Evolutionary conservation across 2,113 vertebrate species (phyloP), one percentile per base, ranked within the genome.

Genomic region (Tetrax tetrax): DNA sequence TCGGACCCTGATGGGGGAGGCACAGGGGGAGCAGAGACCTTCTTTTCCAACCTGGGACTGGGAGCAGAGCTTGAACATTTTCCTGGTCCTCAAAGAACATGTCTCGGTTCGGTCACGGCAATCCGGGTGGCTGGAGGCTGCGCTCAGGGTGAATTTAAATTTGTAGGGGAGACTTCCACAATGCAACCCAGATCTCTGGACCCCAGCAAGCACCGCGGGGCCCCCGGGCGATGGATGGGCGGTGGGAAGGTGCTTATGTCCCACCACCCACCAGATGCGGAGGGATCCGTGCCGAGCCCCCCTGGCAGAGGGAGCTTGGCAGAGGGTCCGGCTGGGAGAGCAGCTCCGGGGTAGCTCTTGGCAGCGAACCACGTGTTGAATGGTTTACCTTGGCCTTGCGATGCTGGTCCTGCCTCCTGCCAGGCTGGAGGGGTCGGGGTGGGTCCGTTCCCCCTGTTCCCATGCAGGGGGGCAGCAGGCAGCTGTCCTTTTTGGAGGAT

Each of bases 261-360:
- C 45, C 53, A 17, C n/a, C 4, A 1, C 31, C 1, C 3, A 75
- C 27, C 66, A 41, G 63, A 16, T 1, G 2, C 1, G 3, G 29
- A 38, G n/a, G 53, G 41, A 47, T 31, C 12, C 0, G 2, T 9
- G 47, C 59, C 0, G 9, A 69, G 38, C n/a, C 14, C 43, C 57
- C 33, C 29, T 9, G 19, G 53, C 66, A 41, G 38, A 74, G 19
- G 28, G 48, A 83, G 33, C 33, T 48, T 6, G 1, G 21, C 81
- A 37, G 48, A 10, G 33, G 19, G 47, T 84, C 74, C 89, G 80
- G 66, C 60, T 0, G 6, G 51, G 68, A 83, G 47, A 72, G 66
- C 16, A 1, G 35, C 86, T 89, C 45, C 33, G 35, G 4, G 1
- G 84, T 64, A 47, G 63, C 28, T 80, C 89, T 89, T 89, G 89